A percentile compares a stretch with the other conserved stretches of the same genome.
Conservation (phyloP, 1,140 invertebrate species). For the Calephelis virginiensis region DNA sequence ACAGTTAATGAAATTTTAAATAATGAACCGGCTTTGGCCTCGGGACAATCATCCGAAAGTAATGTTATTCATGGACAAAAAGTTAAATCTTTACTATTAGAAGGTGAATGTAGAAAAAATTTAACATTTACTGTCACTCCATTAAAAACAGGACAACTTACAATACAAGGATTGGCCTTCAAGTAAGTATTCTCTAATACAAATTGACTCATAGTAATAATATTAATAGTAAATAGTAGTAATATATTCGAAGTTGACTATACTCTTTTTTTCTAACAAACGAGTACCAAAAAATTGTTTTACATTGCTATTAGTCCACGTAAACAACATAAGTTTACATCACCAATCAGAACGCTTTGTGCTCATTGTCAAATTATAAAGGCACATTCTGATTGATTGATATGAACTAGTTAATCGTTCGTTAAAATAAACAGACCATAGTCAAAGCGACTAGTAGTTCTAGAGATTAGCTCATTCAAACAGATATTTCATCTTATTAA, state of each 20-base stretch:
- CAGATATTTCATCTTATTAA: too few relatives aligned
- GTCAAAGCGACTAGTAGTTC: neutral
- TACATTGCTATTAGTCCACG: too few relatives aligned
- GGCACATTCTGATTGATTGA: too few relatives aligned
- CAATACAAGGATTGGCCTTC: conserved; percentile 63
- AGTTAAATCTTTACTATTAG: conserved; percentile 56
- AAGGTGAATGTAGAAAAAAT: conserved; percentile 59
- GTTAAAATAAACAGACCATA: too few relatives aligned
- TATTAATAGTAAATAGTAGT: too few relatives aligned
- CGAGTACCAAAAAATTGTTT: too few relatives aligned
- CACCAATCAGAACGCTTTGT: too few relatives aligned
- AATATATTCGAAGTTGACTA: too few relatives aligned
- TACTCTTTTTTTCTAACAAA: too few relatives aligned
- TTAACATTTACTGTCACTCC: conserved; percentile 66
- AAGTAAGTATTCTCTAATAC: conserved; percentile 49
- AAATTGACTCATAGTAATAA: neutral
- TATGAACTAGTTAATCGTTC: too few relatives aligned
- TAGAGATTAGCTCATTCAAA: neutral
- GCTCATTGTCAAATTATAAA: too few relatives aligned
- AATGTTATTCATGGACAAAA: conserved; percentile 65
- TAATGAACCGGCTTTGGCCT: conserved; percentile 60
- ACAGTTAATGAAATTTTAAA: conserved; percentile 46
- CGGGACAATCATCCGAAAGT: conserved; percentile 54
- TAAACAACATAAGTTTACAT: too few relatives aligned
- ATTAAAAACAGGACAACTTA: conserved; percentile 58